Conservation (phyloP, 1,140 invertebrate species). For the Bombus breviceps region DNA sequence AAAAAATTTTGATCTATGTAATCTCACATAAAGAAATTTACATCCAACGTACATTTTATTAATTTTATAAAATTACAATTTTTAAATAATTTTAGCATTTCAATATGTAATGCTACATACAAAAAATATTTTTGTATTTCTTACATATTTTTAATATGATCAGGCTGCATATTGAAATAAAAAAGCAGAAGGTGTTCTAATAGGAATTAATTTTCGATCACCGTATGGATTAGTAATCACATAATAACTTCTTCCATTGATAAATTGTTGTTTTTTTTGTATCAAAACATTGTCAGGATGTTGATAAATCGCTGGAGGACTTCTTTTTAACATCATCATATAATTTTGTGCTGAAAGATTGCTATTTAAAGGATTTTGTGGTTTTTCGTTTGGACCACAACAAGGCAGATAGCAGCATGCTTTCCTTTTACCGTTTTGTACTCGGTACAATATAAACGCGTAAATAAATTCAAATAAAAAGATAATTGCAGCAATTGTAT, state of each 20-base stretch:
- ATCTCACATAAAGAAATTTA: no score
- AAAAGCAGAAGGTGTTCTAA: constrained; percentile 88
- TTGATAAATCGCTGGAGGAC: constrained; percentile 56
- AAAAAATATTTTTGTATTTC: not conserved
- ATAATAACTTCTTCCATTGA: constrained; percentile 91
- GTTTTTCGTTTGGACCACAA: not conserved
- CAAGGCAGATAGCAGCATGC: not conserved
- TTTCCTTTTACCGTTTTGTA: constrained; percentile 1
- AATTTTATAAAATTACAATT: not conserved
- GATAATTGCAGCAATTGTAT: constrained; percentile 84
- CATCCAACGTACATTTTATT: no score
- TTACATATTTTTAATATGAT: not conserved
- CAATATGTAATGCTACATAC: not conserved
- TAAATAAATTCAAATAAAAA: constrained; percentile 86
- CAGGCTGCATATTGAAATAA: constrained; percentile 85
- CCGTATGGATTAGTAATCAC: constrained; percentile 84
- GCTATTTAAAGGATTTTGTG: not conserved
- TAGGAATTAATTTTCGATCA: constrained; percentile 86
- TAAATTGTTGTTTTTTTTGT: constrained; percentile 80
- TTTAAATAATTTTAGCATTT: not conserved
- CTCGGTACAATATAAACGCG: not conserved
- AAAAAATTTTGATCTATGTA: not conserved
- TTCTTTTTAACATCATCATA: constrained; percentile 31
- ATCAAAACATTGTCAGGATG: not conserved
- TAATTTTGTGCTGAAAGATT: not conserved